Evolutionary conservation across 2,888 invertebrate species (phyloP).

Genomic region (Cataglyphis rosenhaueri): DNA sequence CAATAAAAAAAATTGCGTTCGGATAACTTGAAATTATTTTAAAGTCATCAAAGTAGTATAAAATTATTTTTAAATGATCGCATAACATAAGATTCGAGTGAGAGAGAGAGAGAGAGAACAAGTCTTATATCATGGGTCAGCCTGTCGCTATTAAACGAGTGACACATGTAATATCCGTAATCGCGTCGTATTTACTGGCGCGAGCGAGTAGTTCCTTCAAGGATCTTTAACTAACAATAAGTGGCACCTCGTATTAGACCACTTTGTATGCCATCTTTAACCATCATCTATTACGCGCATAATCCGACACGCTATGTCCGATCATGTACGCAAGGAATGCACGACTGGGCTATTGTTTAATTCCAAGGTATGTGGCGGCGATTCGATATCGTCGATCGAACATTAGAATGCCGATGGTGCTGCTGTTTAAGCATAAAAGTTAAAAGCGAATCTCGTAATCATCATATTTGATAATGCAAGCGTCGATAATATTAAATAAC

Average conservation of each 20-base stretch:
- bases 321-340: conserved; percentile 72
- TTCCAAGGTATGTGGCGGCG: background rate
- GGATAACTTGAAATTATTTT: background rate
- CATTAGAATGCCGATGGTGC: background rate
- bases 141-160: conserved; percentile 7
- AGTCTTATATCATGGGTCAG: background rate
- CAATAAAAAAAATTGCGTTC: background rate
- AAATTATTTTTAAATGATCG: background rate
- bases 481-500: background rate
- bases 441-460: background rate
- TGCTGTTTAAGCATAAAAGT: background rate
- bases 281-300: conserved; percentile 65
- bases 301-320: conserved; percentile 56
- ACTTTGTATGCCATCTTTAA: conserved; percentile 70
- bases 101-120: background rate
- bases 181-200: conserved; percentile 66
- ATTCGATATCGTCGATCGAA: background rate
- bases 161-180: conserved; percentile 63
- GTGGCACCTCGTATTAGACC: conserved; percentile 70
- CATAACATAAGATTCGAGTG: background rate
- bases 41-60: background rate
- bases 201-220: conserved; percentile 57
- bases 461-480: background rate
- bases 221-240: conserved; percentile 71
- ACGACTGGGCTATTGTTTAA: conserved; percentile 65